Base-by-base conservation (phyloP, 2,888 invertebrate genomes). In the Ormyrus labotus region DNA sequence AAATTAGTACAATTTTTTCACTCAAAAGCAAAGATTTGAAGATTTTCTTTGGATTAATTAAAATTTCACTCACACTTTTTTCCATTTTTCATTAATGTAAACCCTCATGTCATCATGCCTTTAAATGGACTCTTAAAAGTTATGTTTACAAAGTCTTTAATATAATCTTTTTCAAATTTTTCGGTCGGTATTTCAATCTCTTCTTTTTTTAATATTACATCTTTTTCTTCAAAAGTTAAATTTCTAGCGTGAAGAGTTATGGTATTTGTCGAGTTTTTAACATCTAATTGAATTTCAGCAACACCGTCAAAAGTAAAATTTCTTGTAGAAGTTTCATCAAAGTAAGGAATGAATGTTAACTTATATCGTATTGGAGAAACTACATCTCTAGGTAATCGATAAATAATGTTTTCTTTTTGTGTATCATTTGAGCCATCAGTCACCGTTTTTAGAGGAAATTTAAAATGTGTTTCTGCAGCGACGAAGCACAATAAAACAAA, bases 21-120 rank as follows among this genome's bases (percentile, higher is more conserved):
- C 19, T 19, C 19, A 19, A 19, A 19, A 19, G 19, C 19, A 19
- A 19, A 19, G 19, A 19, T 19, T 19, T 19, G 19, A 51, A 48
- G 45, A 47, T 65, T 19, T n/a, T 19, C 10, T 11, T 19, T 19
- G 19, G 19, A n/a, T n/a, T 13, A 58, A 10, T 61, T 19, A 19
- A 50, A 67, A 64, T 45, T 47, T 19, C 60, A 86, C 86, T 84
- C 88, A 90, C 87, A 77, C 83, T 6, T 78, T 90, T 84, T 90
- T 91, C 51, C 91, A 91, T 34, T 88, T 82, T 10, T 89, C 74
- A 80, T 92, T 91, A 5, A 87, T 89, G 85, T 95, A 95, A 94
- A 70, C 96, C 96, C 92, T 92, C 80, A 94, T 89, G 2, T 93
- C 92, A 85, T 94, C 93, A n/a, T 92, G 92, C 19, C 19, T 19